Conservation (phyloP, 2,797 vertebrate genomes). For the Podarcis lilfordi region DNA sequence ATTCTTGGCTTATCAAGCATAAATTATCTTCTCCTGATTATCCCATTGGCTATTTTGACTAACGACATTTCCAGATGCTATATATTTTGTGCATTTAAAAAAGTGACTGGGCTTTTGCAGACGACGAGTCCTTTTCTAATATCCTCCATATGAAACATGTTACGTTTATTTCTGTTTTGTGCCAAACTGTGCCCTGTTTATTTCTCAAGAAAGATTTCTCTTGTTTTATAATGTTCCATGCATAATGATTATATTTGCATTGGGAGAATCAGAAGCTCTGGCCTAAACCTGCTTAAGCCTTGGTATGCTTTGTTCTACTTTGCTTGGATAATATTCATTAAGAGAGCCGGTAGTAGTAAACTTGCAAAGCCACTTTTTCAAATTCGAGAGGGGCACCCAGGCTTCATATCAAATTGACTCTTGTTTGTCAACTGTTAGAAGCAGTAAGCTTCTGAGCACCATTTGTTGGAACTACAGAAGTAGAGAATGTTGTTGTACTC, state of each 20-base stretch:
- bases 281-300: background rate
- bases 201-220: background rate
- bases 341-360: background rate
- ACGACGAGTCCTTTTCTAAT: background rate
- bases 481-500: too few species aligned
- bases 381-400: background rate
- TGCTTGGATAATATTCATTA: background rate
- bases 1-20: conserved; percentile 30
- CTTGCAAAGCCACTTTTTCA: background rate
- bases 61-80: background rate
- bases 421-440: background rate
- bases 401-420: background rate
- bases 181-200: background rate
- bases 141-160: background rate
- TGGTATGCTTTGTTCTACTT: background rate
- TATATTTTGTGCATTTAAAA: conserved; percentile 27
- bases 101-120: background rate
- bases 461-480: too few species aligned
- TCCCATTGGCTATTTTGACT: background rate
- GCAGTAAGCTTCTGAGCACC: too few species aligned
- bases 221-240: background rate
- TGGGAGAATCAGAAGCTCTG: background rate
- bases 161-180: conserved; percentile 20
- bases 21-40: conserved; percentile 36
- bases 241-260: background rate